Evolutionary conservation across 2,113 vertebrate species (phyloP), one percentile per base, ranked within the genome.

Genomic region (Xenopus borealis): DNA sequence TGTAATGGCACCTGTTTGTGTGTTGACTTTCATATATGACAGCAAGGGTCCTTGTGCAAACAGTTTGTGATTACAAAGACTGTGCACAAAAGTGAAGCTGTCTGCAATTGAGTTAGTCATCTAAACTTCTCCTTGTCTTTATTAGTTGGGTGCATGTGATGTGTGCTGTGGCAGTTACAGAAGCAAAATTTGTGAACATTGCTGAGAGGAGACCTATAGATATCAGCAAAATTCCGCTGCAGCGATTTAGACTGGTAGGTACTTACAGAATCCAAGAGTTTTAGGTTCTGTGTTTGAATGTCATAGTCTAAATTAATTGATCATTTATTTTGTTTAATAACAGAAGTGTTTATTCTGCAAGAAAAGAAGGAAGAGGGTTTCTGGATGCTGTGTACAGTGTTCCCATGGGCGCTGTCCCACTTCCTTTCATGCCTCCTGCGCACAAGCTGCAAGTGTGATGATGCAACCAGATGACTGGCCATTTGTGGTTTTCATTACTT

Each of bases 401-500:
- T 99, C 97, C 40, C 96, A 98, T 0, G 97, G 97, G 33, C 96
- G 97, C 12, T 99, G 97, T 79, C 94, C 97, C 53, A 99, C 97
- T 0, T 96, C 97, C 27, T 99, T 98, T 82, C 96, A 99, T 3
- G 96, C 95, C 67, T 97, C 94, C 83, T 99, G 97, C 45, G 97
- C 97, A 20, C 96, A 99, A 84, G 95, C 95, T 8, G 96, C 96
- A 0, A 94, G 96, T 1, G 94, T 99, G 10, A 91, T 98, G 90
- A 98, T 99, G 97, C 95, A 98, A 84, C 96, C 96, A 0, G 95
- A 97, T 1, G 93, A 99, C 75, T 99, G 97, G 97, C 97, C 97
- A 1, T 99, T 98, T 58, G 94, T 99, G 9, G 96, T 99, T 81
- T 95, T 97, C 47, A 95, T 98, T 71, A 98, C 97, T 75, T 99